Conservation (phyloP, 1,140 invertebrate species). For the Eumeta japonica region DNA sequence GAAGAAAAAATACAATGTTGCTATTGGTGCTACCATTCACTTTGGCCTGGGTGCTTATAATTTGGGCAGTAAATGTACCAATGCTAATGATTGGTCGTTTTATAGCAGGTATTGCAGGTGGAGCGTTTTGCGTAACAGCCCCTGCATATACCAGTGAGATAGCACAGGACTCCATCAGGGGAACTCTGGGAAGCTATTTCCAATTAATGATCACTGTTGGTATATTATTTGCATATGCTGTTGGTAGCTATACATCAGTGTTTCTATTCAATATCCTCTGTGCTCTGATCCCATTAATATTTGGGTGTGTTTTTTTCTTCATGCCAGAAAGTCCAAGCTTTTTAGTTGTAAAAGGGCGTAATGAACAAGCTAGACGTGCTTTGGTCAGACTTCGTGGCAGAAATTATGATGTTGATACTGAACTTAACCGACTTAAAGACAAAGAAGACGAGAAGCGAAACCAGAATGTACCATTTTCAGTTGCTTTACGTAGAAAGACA, state of each 20-base stretch:
- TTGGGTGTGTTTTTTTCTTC: constrained; percentile 67
- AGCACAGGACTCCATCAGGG: constrained; percentile 74
- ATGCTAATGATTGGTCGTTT: constrained; percentile 75
- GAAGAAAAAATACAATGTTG: constrained; percentile 73
- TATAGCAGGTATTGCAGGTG: constrained; percentile 70
- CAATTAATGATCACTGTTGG: constrained; percentile 76
- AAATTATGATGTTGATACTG: constrained; percentile 63
- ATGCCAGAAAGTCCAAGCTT: constrained; percentile 77
- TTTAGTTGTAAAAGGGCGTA: constrained; percentile 60
- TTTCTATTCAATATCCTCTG: constrained; percentile 67
- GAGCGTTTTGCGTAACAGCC: constrained; percentile 73
- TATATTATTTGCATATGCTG: constrained; percentile 68
- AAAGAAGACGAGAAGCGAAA: constrained; percentile 60
- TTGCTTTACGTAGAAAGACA: constrained; percentile 61
- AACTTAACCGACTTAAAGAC: constrained; percentile 60
- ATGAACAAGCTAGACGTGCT: constrained; percentile 63
- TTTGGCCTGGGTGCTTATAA: constrained; percentile 75
- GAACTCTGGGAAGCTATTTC: constrained; percentile 75
- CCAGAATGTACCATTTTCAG: constrained; percentile 54
- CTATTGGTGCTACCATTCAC: constrained; percentile 69
- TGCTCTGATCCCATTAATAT: constrained; percentile 65
- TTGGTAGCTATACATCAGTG: constrained; percentile 63
- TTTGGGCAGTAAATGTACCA: constrained; percentile 63
- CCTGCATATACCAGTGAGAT: constrained; percentile 84
- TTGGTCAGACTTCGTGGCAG: constrained; percentile 66